These are phyloP conservation scores for Cecropterus lyciades DNA, from an alignment of 1,140 invertebrate species.

Conservation along the genomic window DNA sequence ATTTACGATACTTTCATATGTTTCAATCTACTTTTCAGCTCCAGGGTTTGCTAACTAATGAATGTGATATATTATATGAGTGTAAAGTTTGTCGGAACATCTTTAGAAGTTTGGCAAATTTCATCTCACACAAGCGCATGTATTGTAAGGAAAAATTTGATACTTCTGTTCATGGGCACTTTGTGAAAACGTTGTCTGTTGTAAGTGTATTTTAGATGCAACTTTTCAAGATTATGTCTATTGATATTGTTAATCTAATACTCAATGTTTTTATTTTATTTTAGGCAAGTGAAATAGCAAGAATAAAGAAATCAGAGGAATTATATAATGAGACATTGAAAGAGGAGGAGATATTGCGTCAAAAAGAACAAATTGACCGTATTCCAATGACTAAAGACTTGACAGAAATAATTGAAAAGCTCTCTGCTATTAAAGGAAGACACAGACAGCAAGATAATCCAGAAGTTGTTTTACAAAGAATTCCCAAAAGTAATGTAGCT, in stretches of 20 bases:
- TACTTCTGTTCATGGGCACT: slow-evolving; percentile 70
- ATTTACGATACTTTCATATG: slow-evolving; percentile 5
- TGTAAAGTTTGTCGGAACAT: slow-evolving; percentile 93
- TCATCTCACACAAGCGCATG: slow-evolving; percentile 92
- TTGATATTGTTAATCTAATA: neutral
- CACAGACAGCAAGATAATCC: slow-evolving; percentile 50
- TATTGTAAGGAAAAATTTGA: slow-evolving; percentile 88
- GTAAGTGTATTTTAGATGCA: slow-evolving; percentile 76
- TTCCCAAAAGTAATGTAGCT: slow-evolving; percentile 79
- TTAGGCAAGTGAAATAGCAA: slow-evolving; percentile 69
- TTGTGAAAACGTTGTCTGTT: slow-evolving; percentile 74
- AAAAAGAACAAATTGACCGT: slow-evolving; percentile 62
- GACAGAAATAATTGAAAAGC: slow-evolving; percentile 82
- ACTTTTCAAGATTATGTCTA: slow-evolving; percentile 2
- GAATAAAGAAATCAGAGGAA: slow-evolving; percentile 74
- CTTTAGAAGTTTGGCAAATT: slow-evolving; percentile 93
- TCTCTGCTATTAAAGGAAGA: slow-evolving; percentile 66
- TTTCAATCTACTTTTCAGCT: slow-evolving; percentile 84
- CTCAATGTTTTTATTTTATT: slow-evolving; percentile 41
- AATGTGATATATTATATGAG: slow-evolving; percentile 94
- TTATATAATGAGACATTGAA: slow-evolving; percentile 71
- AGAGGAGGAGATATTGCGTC: slow-evolving; percentile 36
- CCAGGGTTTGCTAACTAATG: slow-evolving; percentile 88
- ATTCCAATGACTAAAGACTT: slow-evolving; percentile 86
- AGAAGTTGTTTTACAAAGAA: slow-evolving; percentile 77